Base-by-base conservation (phyloP, 2,797 vertebrate genomes). In the Odontamblyopus rebecca region DNA sequence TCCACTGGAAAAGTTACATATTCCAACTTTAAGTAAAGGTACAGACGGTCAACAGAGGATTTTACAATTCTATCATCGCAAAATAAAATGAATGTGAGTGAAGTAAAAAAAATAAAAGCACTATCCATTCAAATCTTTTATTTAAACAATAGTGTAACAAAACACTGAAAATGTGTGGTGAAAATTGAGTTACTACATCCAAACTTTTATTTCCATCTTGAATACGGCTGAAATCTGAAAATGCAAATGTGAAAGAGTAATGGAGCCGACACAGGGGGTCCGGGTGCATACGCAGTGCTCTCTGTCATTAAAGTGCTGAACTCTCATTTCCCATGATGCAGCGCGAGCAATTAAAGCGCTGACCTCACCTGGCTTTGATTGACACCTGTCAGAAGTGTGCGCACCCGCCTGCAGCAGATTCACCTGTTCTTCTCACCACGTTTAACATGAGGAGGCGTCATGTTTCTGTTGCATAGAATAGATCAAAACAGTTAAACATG, bases 251-350 rank as follows among this genome's bases (percentile, higher is more conserved):
- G 60, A 61, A 64, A 74, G 76, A 77, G 69, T 51, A 69, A 74
- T 59, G 23, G 75, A 62, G 83, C 79, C 69, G 82, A 80, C 84
- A 86, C 75, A 86, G 86, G 60, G 76, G 77, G 73, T 86, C 77
- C 76, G 79, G 71, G 50, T 84, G 85, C 86, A 81, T 79, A 88
- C 89, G 83, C 81, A 91, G 86, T 77, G 80, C 70, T 76, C 76
- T 80, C 78, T 72, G 82, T 86, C 77, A 80, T 86, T 75, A 86
- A 78, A 86, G 66, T 83, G 88, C 90, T 89, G 90, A 93, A 90
- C 90, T 87, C 87, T 87, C 74, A 88, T 88, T 88, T 83, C 82
- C 74, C 74, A 29, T 67, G 78, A 81, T 65, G 74, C 87, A 79
- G 84, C 41, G 68, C 74, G 84, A 77, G 85, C 82, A 80, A 84